These are phyloP conservation scores for Emydoidea blandingii DNA, from an alignment of 2,797 vertebrate genomes.

Conservation along the genomic window DNA sequence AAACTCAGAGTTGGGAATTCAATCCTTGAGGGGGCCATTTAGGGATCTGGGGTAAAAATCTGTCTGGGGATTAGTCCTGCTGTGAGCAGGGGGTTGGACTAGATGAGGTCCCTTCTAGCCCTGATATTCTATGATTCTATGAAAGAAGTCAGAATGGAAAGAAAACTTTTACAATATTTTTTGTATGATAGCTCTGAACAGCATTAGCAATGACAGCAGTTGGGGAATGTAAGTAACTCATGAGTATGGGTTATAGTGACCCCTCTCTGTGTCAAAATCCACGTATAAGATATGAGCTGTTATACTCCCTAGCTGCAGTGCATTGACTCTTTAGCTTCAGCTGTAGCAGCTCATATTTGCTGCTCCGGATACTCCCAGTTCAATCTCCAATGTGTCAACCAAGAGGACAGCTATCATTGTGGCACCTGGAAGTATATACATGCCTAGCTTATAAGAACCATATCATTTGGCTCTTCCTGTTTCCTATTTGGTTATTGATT, in stretches of 20 bases:
- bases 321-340: not conserved
- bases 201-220: not conserved
- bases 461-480: not conserved
- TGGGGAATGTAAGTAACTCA: not conserved
- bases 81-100: too few relatives aligned
- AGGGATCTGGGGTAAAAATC: too few relatives aligned
- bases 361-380: not conserved
- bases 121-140: too few relatives aligned
- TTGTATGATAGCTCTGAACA: not conserved
- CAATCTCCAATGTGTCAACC: not conserved
- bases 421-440: not conserved
- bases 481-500: not conserved
- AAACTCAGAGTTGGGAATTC: rapidly evolving
- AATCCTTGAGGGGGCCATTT: too few relatives aligned
- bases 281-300: not conserved
- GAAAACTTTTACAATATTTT: not conserved
- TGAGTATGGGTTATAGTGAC: not conserved
- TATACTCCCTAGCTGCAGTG: not conserved
- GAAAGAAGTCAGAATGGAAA: not conserved
- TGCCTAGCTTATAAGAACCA: not conserved
- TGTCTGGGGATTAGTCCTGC: too few relatives aligned
- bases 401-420: not conserved
- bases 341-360: not conserved
- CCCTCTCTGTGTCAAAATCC: not conserved
- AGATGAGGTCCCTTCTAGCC: too few relatives aligned